These are phyloP conservation scores for Phaedon cochleariae DNA, from an alignment of 2,888 invertebrate species.

Conservation along the genomic window DNA sequence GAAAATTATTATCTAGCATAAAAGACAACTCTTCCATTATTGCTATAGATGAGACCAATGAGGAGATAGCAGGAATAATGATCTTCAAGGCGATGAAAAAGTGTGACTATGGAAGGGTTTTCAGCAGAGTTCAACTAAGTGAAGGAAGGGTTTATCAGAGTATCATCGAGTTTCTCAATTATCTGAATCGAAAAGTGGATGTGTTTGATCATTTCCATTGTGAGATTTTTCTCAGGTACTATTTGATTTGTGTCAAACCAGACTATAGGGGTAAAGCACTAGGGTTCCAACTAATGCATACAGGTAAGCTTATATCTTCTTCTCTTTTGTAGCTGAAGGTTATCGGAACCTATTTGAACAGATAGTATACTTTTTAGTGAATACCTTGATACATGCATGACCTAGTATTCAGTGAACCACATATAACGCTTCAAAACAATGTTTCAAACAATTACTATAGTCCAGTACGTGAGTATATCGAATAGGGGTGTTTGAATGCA, in stretches of 20 bases:
- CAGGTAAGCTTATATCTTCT: too few species aligned
- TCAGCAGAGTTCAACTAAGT: constrained; percentile 52
- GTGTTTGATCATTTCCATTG: constrained; percentile 54
- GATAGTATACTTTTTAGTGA: too few species aligned
- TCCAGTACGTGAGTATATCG: too few species aligned
- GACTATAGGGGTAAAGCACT: constrained; percentile 49
- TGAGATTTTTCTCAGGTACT: constrained; percentile 54
- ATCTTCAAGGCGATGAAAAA: constrained; percentile 53
- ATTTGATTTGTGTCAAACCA: constrained; percentile 52
- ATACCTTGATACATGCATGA: too few species aligned
- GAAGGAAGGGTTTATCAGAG: constrained; percentile 55
- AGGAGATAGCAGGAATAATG: constrained; percentile 52
- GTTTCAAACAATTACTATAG: too few species aligned
- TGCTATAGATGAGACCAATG: constrained; percentile 49
- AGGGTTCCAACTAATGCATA: constrained; percentile 42
- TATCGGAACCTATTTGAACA: too few species aligned
- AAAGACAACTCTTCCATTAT: constrained; percentile 55
- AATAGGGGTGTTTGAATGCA: too few species aligned
- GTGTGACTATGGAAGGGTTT: constrained; percentile 53
- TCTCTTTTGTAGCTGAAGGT: too few species aligned
- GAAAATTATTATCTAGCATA: constrained; percentile 49
- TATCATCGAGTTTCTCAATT: constrained; percentile 49
- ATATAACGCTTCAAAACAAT: too few species aligned
- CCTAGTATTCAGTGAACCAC: too few species aligned
- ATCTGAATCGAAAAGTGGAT: constrained; percentile 55